phyloP scores from a whole-genome alignment of 1,140 invertebrate genomes.

The Drosophila bifasciata region DNA sequence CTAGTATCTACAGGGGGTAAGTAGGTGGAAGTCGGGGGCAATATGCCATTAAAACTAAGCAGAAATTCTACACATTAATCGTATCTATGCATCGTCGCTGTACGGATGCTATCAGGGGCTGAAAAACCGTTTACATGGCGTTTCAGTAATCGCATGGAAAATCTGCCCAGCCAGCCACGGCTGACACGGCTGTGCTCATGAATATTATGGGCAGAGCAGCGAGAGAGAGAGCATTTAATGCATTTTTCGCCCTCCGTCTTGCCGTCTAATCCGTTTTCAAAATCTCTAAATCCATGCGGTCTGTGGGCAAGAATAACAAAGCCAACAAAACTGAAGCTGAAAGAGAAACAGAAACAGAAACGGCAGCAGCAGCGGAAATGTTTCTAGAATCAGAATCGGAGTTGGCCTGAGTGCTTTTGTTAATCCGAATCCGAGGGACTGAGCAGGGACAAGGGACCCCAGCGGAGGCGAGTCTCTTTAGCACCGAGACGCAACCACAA shows the following conservation, averaged over 20 bases:
- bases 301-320: slow-evolving; percentile 72
- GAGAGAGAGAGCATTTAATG: slow-evolving; percentile 30
- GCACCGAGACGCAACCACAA: slow-evolving; percentile 63
- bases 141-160: slow-evolving; percentile 45
- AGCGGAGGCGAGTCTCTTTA: slow-evolving; percentile 58
- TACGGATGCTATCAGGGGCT: slow-evolving; percentile 34
- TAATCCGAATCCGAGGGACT: slow-evolving; percentile 46
- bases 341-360: too few species aligned
- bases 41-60: too few species aligned
- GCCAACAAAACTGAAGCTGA: slow-evolving; percentile 4
- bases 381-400: slow-evolving; percentile 66
- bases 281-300: slow-evolving; percentile 72
- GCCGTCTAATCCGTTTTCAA: slow-evolving; percentile 66
- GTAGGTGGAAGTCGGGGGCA: too few species aligned
- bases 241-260: slow-evolving; percentile 23
- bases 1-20: not conserved
- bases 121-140: slow-evolving; percentile 43
- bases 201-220: slow-evolving; percentile 25
- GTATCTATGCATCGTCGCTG: not conserved
- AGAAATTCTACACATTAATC: slow-evolving; percentile 5
- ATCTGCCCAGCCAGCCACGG: slow-evolving; percentile 13
- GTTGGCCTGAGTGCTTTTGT: slow-evolving; percentile 75
- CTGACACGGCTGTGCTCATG: slow-evolving; percentile 19
- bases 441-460: too few species aligned
- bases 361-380: slow-evolving; percentile 61